Conservation (phyloP, 2,797 vertebrate species). For the Parauchenoglanis punctatus region DNA sequence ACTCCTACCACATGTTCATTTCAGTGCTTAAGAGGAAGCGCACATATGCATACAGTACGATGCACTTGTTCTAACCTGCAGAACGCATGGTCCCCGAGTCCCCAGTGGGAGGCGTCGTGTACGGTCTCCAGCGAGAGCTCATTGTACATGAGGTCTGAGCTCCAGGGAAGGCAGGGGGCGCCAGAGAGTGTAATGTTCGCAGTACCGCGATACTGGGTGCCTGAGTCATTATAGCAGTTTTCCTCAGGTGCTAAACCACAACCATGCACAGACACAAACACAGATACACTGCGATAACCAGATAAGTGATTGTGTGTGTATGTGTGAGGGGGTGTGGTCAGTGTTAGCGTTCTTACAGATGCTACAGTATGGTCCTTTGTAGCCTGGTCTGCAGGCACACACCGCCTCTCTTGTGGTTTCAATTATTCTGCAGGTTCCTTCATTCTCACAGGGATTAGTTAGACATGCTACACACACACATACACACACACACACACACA, state of each 20-base stretch:
- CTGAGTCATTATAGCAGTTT: constrained; percentile 78
- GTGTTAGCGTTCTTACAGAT: constrained; percentile 77
- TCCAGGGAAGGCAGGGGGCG: constrained; percentile 84
- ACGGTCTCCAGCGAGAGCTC: constrained; percentile 80
- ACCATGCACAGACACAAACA: background rate
- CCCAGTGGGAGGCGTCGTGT: constrained; percentile 69
- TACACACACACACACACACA: constrained; percentile 1
- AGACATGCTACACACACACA: constrained; percentile 74
- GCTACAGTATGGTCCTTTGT: constrained; percentile 79
- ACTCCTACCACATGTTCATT: background rate
- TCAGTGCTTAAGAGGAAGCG: background rate
- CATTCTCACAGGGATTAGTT: constrained; percentile 84
- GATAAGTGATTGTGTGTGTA: background rate
- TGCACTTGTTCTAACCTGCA: constrained; percentile 82
- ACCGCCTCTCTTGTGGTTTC: constrained; percentile 71
- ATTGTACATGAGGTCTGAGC: constrained; percentile 84
- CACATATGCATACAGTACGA: background rate
- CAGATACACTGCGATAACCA: constrained; percentile 16
- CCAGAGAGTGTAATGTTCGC: constrained; percentile 76
- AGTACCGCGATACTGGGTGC: constrained; percentile 80
- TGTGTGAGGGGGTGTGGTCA: background rate
- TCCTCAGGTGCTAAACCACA: constrained; percentile 71
- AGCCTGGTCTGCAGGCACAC: constrained; percentile 81
- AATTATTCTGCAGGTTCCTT: constrained; percentile 82
- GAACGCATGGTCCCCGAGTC: constrained; percentile 85